A percentile compares a stretch with the other conserved stretches of the same genome.
Evolutionary conservation across 2,113 vertebrate species (phyloP).

Genomic region (Brachypteracias leptosomus): DNA sequence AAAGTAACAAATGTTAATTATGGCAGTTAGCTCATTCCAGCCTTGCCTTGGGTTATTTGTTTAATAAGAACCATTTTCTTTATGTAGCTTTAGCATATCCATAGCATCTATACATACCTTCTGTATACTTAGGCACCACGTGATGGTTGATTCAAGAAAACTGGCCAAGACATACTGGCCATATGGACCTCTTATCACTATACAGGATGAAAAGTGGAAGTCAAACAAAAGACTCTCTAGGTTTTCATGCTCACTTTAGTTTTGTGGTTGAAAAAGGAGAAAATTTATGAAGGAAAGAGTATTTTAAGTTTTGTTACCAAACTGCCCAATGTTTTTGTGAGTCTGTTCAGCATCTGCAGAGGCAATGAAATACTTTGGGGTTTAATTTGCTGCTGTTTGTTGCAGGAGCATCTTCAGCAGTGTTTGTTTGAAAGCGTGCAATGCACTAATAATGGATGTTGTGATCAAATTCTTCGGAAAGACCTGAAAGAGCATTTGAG

Average conservation of each 20-base stretch:
- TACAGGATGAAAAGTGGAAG: not conserved
- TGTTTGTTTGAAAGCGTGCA: conserved; percentile 75
- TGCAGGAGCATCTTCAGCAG: conserved; percentile 83
- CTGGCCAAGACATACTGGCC: not conserved
- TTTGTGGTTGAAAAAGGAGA: not conserved
- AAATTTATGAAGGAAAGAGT: not conserved
- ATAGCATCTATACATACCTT: not conserved
- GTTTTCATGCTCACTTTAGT: not conserved
- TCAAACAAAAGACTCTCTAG: not conserved
- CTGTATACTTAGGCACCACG: not conserved
- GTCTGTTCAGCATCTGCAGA: not conserved
- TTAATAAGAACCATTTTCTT: not conserved
- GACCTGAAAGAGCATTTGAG: conserved; percentile 77
- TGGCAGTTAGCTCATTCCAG: not conserved
- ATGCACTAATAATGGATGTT: conserved; percentile 78
- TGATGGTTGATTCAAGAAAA: not conserved
- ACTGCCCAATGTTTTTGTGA: not conserved
- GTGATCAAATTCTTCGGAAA: conserved; percentile 73
- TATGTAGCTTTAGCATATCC: not conserved
- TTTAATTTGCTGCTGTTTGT: not conserved
- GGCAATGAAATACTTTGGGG: not conserved
- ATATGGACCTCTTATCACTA: not conserved
- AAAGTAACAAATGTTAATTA: not conserved
- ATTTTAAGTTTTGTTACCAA: not conserved
- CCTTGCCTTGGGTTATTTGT: not conserved